phyloP scores from a whole-genome alignment of 2,888 invertebrate species.

The Agrotis puta region DNA sequence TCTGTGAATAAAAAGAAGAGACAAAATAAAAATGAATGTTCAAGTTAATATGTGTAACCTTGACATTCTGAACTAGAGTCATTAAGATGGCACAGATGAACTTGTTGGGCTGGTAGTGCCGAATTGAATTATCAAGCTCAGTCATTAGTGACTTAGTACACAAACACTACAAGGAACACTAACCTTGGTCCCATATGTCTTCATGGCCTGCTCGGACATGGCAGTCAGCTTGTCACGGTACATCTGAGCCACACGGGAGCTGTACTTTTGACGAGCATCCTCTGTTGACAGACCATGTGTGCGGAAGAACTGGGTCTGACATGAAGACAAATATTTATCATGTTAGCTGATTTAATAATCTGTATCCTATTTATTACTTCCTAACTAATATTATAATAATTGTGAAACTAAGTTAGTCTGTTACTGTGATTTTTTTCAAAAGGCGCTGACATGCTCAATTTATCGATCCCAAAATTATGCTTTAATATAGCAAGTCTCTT shows the following conservation, averaged over 20 bases:
- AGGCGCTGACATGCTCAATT: too few relatives aligned
- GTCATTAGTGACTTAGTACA: not conserved
- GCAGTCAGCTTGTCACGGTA: constrained; percentile 97
- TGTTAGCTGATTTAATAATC: not conserved
- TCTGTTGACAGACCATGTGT: constrained; percentile 97
- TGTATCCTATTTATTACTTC: not conserved
- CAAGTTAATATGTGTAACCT: not conserved
- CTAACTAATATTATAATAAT: too few relatives aligned
- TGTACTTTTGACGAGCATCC: constrained; percentile 99
- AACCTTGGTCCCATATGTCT: constrained; percentile 97
- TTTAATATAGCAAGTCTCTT: too few relatives aligned
- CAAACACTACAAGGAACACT: constrained; percentile 7
- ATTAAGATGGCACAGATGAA: not conserved
- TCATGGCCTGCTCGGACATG: constrained; percentile 96
- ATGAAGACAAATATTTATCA: constrained; percentile 47
- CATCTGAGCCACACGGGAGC: constrained; percentile 97
- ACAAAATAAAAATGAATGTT: not conserved
- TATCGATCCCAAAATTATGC: too few relatives aligned
- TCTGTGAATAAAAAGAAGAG: constrained; percentile 34
- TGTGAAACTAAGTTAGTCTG: too few relatives aligned
- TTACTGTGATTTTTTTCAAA: too few relatives aligned
- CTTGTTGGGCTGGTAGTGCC: not conserved
- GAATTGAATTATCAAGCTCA: not conserved
- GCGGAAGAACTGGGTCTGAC: constrained; percentile 97
- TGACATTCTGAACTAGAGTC: not conserved